These are phyloP conservation scores for Australoheros facetus DNA, from an alignment of 2,797 vertebrate species.

Conservation along the genomic window DNA sequence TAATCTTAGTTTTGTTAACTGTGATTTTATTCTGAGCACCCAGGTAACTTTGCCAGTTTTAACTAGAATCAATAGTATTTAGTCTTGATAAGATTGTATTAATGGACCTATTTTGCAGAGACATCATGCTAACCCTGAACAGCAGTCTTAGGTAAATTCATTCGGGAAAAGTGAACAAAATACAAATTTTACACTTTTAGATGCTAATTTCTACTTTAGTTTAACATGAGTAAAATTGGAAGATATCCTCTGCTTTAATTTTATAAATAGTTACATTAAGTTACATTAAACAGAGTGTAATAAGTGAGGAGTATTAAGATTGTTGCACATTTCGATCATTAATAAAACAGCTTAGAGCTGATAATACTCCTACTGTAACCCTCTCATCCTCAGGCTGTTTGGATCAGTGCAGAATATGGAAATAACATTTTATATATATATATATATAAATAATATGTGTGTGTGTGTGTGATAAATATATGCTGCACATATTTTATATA, in stretches of 20 bases:
- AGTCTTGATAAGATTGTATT: not conserved
- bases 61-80: not conserved
- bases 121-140: not conserved
- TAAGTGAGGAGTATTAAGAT: not conserved
- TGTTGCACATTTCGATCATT: not conserved
- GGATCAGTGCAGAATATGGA: too few relatives aligned
- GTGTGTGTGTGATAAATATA: not conserved
- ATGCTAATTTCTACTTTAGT: conserved; percentile 13
- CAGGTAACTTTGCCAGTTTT: not conserved
- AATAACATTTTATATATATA: too few relatives aligned
- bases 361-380: too few relatives aligned
- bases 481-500: not conserved
- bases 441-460: not conserved
- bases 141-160: not conserved
- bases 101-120: not conserved
- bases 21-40: not conserved
- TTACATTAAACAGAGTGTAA: not conserved
- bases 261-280: conserved; percentile 14
- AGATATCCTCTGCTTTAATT: conserved; percentile 19
- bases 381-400: too few relatives aligned
- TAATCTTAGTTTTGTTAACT: not conserved
- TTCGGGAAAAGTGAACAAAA: conserved; percentile 10
- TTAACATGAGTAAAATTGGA: conserved; percentile 2
- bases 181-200: not conserved
- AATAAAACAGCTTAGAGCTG: not conserved